A percentile compares a stretch with the other conserved stretches of the same genome.
These are phyloP conservation scores for Dasysyrphus tricinctus DNA, from an alignment of 2,888 invertebrate genomes.

Conservation along the genomic window DNA sequence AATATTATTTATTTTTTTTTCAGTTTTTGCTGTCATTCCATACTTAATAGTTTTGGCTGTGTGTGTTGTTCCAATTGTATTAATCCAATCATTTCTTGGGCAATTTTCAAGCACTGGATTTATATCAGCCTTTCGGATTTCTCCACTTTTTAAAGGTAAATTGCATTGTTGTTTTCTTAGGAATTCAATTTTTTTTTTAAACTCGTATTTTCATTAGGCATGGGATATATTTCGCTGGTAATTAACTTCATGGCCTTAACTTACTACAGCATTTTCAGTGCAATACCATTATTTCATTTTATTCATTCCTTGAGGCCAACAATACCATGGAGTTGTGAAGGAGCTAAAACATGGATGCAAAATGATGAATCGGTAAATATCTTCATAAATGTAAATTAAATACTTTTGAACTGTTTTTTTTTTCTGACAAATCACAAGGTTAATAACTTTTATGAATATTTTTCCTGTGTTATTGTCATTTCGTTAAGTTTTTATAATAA, in stretches of 20 bases:
- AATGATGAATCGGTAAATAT: background rate
- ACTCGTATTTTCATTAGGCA: constrained; percentile 85
- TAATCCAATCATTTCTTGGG: constrained; percentile 94
- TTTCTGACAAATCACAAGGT: too few relatives aligned
- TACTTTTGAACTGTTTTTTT: too few relatives aligned
- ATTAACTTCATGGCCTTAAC: constrained; percentile 90
- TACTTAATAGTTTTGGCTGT: constrained; percentile 87
- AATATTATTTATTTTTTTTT: constrained; percentile 10
- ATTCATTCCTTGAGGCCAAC: constrained; percentile 87
- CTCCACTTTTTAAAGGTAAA: constrained; percentile 46
- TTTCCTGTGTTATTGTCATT: too few relatives aligned
- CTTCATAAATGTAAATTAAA: background rate
- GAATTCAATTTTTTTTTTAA: background rate
- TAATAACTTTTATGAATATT: too few relatives aligned
- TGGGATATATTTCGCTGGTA: constrained; percentile 91
- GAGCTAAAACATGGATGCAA: constrained; percentile 79
- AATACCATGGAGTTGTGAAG: constrained; percentile 92
- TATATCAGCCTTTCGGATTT: constrained; percentile 90
- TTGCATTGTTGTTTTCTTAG: background rate
- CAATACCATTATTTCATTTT: constrained; percentile 88
- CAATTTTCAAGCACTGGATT: constrained; percentile 93
- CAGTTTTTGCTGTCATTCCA: constrained; percentile 78
- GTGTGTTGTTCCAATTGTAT: constrained; percentile 94
- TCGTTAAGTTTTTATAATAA: background rate
- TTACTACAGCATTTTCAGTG: constrained; percentile 85